Conservation (phyloP, 2,113 vertebrate species). For the Meleagris gallopavo region DNA sequence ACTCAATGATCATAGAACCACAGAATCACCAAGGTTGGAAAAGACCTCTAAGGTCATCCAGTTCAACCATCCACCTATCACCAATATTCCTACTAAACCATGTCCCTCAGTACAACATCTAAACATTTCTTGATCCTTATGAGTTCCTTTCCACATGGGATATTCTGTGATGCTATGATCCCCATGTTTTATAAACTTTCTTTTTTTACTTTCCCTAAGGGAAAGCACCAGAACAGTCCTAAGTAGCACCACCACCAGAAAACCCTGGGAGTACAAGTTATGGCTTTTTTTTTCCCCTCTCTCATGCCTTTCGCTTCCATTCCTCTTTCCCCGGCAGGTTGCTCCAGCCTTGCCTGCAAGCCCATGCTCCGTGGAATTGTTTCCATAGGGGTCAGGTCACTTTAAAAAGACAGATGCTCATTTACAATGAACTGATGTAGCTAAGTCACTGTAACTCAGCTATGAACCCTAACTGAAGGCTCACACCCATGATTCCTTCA, state of each 20-base stretch:
- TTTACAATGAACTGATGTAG: background rate
- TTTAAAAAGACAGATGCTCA: background rate
- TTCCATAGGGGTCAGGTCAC: background rate
- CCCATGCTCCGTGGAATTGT: background rate
- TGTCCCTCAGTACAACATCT: no score
- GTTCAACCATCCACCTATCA: no score
- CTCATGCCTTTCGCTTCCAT: background rate
- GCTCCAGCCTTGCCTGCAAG: fast-evolving
- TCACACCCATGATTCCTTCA: background rate
- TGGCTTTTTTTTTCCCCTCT: background rate
- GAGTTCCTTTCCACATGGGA: no score
- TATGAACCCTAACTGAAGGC: background rate
- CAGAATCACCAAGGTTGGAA: no score
- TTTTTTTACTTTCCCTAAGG: background rate
- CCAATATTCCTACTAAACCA: no score
- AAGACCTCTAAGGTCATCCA: no score
- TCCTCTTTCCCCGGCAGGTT: background rate
- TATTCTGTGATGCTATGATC: background rate
- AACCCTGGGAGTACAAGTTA: background rate
- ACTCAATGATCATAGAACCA: no score
- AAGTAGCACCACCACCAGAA: background rate
- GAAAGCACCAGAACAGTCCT: background rate
- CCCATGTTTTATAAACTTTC: background rate
- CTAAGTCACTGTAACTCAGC: background rate
- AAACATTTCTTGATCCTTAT: no score